These are phyloP conservation scores for Brassicogethes aeneus DNA, from an alignment of 2,888 invertebrate species.

Conservation along the genomic window DNA sequence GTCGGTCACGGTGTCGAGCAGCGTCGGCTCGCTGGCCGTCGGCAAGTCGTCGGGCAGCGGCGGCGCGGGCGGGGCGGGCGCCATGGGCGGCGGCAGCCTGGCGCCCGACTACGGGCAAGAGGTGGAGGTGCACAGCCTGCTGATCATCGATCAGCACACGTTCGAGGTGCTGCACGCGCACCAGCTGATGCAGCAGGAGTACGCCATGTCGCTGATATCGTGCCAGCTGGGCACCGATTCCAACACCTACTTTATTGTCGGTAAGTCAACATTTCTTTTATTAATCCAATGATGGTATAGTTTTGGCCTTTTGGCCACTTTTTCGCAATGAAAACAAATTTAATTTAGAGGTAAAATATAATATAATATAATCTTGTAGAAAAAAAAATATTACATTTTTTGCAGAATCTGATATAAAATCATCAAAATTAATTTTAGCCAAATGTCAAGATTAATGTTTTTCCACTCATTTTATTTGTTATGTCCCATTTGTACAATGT, in stretches of 20 bases:
- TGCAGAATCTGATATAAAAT: too few species aligned
- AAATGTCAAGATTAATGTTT: too few species aligned
- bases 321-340: too few species aligned
- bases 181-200: constrained; percentile 85
- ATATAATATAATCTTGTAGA: too few species aligned
- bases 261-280: constrained; percentile 36
- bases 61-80: constrained; percentile 26
- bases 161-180: constrained; percentile 95
- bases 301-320: too few species aligned
- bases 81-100: constrained; percentile 27
- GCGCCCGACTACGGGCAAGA: constrained; percentile 65
- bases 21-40: constrained; percentile 41
- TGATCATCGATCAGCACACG: constrained; percentile 92
- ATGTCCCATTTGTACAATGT: too few species aligned
- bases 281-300: not conserved
- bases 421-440: too few species aligned
- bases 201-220: constrained; percentile 83
- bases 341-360: too few species aligned
- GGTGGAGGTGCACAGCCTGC: constrained; percentile 80
- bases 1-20: constrained; percentile 49
- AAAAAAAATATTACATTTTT: too few species aligned
- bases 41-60: constrained; percentile 42
- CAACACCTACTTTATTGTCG: constrained; percentile 86
- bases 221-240: constrained; percentile 87
- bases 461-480: too few species aligned